Evolutionary conservation across 2,888 invertebrate species (phyloP).

Genomic region (Sclerodermus sp.): DNA sequence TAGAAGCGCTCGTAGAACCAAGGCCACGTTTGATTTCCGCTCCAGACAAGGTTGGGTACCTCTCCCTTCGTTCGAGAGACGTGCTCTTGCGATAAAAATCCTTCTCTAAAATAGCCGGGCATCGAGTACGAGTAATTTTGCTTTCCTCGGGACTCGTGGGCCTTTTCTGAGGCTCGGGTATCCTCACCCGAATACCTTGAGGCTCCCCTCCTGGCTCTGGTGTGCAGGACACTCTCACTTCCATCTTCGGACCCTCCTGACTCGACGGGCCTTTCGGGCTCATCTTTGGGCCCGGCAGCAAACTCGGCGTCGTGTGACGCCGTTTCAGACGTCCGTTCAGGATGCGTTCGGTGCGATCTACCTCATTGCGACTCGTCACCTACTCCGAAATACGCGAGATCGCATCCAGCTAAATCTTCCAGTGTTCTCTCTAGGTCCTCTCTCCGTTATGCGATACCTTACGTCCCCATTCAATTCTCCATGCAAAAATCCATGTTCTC

Average conservation of each 20-base stretch:
- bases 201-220: slow-evolving; percentile 47
- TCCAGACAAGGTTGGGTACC: slow-evolving; percentile 50
- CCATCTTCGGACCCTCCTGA: slow-evolving; percentile 45
- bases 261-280: slow-evolving; percentile 47
- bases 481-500: background rate
- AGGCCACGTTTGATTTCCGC: slow-evolving; percentile 44
- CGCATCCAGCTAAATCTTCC: too few species aligned
- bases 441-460: too few species aligned
- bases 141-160: slow-evolving; percentile 40
- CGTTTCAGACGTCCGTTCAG: slow-evolving; percentile 42
- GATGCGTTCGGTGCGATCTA: slow-evolving; percentile 13
- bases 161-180: slow-evolving; percentile 49
- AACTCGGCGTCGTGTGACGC: slow-evolving; percentile 42
- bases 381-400: background rate
- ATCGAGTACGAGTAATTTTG: slow-evolving; percentile 36
- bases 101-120: slow-evolving; percentile 50
- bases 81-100: slow-evolving; percentile 48
- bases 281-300: slow-evolving; percentile 36
- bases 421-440: too few species aligned
- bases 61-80: slow-evolving; percentile 45
- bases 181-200: slow-evolving; percentile 48
- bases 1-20: slow-evolving; percentile 17
- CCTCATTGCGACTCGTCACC: background rate
- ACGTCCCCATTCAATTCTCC: background rate
- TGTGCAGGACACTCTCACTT: slow-evolving; percentile 47